These are phyloP conservation scores for Gymnothorax javanicus DNA, from an alignment of 2,797 vertebrate genomes.

Conservation along the genomic window DNA sequence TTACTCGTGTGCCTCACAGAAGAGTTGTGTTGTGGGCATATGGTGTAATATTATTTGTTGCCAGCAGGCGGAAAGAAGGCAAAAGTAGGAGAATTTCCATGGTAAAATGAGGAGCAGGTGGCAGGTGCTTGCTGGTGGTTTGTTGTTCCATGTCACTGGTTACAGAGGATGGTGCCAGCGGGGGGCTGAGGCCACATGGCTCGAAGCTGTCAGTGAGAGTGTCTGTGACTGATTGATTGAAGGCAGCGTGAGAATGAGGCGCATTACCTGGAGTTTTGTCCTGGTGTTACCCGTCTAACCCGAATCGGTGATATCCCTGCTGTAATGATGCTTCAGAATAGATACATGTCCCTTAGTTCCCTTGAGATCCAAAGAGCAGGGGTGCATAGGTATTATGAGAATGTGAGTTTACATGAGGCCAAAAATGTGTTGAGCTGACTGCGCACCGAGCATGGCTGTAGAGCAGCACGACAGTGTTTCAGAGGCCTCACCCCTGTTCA, in stretches of 20 bases:
- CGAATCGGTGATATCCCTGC: not conserved
- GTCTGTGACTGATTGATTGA: not conserved
- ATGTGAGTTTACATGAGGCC: not conserved
- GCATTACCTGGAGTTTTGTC: not conserved
- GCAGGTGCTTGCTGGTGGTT: not conserved
- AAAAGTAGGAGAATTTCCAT: not conserved
- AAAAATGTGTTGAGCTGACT: not conserved
- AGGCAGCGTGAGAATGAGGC: not conserved
- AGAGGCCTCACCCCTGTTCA: not conserved
- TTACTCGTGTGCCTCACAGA: not conserved
- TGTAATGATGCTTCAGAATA: not conserved
- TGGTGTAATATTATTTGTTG: not conserved
- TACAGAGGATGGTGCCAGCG: not conserved
- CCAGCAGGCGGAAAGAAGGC: not conserved
- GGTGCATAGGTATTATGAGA: not conserved
- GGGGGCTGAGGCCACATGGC: not conserved
- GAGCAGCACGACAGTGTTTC: not conserved
- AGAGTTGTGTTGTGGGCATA: not conserved
- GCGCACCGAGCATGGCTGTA: no score
- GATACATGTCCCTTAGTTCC: not conserved
- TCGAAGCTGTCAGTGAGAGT: not conserved
- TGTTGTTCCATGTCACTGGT: not conserved
- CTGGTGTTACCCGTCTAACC: not conserved
- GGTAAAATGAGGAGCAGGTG: not conserved
- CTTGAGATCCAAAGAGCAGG: not conserved